Base-by-base conservation (phyloP, 1,140 invertebrate species). In the Onthophagus taurus region DNA sequence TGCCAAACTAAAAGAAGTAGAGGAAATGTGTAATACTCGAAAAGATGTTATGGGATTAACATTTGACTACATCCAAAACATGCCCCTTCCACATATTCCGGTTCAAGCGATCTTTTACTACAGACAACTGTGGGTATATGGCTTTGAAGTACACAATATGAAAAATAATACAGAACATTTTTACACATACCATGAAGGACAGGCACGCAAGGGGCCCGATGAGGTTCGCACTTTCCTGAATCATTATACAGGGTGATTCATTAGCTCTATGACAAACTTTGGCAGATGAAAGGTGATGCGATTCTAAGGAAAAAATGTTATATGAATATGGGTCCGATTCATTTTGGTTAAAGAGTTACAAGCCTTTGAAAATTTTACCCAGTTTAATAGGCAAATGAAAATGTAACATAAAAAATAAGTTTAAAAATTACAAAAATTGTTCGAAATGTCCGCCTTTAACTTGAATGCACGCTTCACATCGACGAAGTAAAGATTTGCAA, bases 21-120 rank as follows among this genome's bases (percentile, higher is more conserved):
- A n/a, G n/a, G n/a, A n/a, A n/a, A n/a, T n/a, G n/a, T n/a, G n/a
- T n/a, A n/a, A n/a, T n/a, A 48, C 44, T 31, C 44, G 49, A 19
- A 48, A 43, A 30, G 43, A 51, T 18, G 24, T 12, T 13, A 51
- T 20, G 47, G 46, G 16, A 35, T 61, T 31, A n/a, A 41, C 42
- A 39, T 57, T 63, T 44, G 59, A 62, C 50, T 62, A 50, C 42
- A 62, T 62, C 52, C 52, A 58, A 45, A 63, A 56, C 50, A n/a
- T 63, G 33, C 49, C 49, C 5, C 37, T 47, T 11, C 29, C 45
- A 20, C n/a, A 11, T 30, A 47, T 42, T 42, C 37, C 45, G 9
- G 38, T 47, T n/a, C 45, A 47, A 23, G 45, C 42, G 34, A 29
- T 48, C n/a, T 48, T 48, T 34, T 54, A 61, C 47, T 48, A 47